These are phyloP conservation scores for Blera fallax DNA, from an alignment of 2,888 invertebrate genomes.

Conservation along the genomic window DNA sequence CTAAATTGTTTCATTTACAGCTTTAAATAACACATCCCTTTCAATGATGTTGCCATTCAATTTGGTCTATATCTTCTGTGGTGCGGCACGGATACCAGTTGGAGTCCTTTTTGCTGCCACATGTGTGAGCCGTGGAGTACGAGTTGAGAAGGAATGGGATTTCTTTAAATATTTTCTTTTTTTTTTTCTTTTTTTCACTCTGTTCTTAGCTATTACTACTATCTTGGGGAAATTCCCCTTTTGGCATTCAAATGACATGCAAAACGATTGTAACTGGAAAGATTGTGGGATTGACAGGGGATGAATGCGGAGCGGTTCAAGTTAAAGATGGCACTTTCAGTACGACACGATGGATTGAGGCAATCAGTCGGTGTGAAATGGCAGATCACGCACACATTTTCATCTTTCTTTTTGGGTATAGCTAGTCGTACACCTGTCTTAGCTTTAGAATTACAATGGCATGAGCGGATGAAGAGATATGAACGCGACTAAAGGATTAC, in stretches of 20 bases:
- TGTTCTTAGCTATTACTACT: constrained; percentile 45
- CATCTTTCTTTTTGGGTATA: too few species aligned
- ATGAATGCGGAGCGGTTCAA: constrained; percentile 19
- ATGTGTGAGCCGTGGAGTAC: not conserved
- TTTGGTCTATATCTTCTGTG: constrained; percentile 45
- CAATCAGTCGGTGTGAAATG: constrained; percentile 57
- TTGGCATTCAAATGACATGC: constrained; percentile 75
- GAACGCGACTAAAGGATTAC: not conserved
- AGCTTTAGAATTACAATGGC: not conserved
- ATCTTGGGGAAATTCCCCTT: constrained; percentile 65
- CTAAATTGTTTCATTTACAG: constrained; percentile 72
- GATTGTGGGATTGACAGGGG: constrained; percentile 71
- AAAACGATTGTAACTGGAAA: constrained; percentile 74
- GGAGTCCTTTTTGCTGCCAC: constrained; percentile 24
- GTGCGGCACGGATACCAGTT: not conserved
- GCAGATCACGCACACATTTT: constrained; percentile 40
- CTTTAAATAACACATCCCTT: constrained; percentile 72
- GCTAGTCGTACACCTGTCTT: constrained; percentile 10
- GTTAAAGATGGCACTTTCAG: constrained; percentile 5
- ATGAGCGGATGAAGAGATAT: not conserved
- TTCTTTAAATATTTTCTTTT: constrained; percentile 45
- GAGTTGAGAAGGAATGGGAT: constrained; percentile 17
- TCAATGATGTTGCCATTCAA: constrained; percentile 68
- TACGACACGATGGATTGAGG: constrained; percentile 55
- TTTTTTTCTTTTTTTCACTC: constrained; percentile 28